Conservation (phyloP, 1,140 invertebrate genomes). For the Homarus americanus region DNA sequence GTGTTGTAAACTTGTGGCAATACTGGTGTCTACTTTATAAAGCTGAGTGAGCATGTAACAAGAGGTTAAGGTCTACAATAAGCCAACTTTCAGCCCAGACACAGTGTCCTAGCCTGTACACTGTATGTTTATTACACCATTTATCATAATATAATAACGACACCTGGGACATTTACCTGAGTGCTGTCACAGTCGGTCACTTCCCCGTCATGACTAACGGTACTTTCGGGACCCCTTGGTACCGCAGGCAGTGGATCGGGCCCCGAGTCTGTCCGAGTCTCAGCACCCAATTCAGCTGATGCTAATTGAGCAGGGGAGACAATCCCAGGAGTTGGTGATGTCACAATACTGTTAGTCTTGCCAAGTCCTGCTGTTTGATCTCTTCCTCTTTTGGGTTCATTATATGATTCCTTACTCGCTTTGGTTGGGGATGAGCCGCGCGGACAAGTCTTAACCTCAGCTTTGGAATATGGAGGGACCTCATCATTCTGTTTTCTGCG, state of each 20-base stretch:
- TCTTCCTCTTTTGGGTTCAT: background rate
- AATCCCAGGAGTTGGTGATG: background rate
- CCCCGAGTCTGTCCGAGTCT: background rate
- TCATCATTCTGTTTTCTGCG: conserved; percentile 1
- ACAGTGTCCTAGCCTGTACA: too few relatives aligned
- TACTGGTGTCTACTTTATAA: too few relatives aligned
- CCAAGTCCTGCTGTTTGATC: background rate
- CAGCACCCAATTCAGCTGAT: background rate
- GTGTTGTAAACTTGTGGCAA: too few relatives aligned
- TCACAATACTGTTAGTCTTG: background rate
- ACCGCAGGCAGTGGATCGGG: background rate
- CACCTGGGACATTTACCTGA: conserved; percentile 2
- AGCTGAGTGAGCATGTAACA: too few relatives aligned
- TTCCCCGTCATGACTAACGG: background rate
- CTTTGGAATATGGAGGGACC: background rate
- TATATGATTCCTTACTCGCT: background rate
- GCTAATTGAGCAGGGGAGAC: background rate
- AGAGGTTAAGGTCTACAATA: too few relatives aligned
- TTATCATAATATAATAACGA: too few relatives aligned
- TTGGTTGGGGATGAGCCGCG: background rate
- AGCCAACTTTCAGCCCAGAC: too few relatives aligned
- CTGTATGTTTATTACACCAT: too few relatives aligned
- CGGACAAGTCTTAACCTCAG: background rate
- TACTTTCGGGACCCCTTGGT: background rate
- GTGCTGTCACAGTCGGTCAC: background rate